These are phyloP conservation scores for Aramus guarauna DNA, from an alignment of 2,113 vertebrate species.

Conservation along the genomic window DNA sequence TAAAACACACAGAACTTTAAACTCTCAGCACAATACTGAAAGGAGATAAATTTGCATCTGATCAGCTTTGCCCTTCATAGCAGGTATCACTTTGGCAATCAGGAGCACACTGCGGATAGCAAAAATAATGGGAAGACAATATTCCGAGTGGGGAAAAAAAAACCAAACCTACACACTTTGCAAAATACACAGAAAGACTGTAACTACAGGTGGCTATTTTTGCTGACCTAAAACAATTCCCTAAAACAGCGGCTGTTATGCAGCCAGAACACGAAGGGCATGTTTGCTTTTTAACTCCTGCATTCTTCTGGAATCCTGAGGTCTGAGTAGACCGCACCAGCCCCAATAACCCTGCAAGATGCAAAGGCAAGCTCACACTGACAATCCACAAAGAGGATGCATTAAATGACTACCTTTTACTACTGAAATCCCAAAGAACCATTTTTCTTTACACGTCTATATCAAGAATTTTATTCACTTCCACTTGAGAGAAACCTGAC, in stretches of 20 bases:
- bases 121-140: constrained; percentile 36
- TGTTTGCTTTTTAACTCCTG: constrained; percentile 45
- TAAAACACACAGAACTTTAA: constrained; percentile 31
- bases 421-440: constrained; percentile 27
- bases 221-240: constrained; percentile 61
- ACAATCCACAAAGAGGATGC: background rate
- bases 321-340: constrained; percentile 29
- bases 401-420: constrained; percentile 32
- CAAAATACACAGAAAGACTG: constrained; percentile 3
- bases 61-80: constrained; percentile 32
- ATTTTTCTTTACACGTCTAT: constrained; percentile 33
- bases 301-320: constrained; percentile 49
- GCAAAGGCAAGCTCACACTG: background rate
- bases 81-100: constrained; percentile 58
- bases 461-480: constrained; percentile 56
- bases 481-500: constrained; percentile 56
- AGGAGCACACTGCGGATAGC: constrained; percentile 17
- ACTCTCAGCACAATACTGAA: background rate
- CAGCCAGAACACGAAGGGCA: constrained; percentile 16
- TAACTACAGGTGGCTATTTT: constrained; percentile 60
- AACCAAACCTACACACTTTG: background rate
- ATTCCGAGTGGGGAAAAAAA: background rate
- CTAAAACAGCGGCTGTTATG: constrained; percentile 13
- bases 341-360: constrained; percentile 36
- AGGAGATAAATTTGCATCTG: constrained; percentile 28